phyloP scores from a whole-genome alignment of 2,797 vertebrate species.

The Platalea minor region DNA sequence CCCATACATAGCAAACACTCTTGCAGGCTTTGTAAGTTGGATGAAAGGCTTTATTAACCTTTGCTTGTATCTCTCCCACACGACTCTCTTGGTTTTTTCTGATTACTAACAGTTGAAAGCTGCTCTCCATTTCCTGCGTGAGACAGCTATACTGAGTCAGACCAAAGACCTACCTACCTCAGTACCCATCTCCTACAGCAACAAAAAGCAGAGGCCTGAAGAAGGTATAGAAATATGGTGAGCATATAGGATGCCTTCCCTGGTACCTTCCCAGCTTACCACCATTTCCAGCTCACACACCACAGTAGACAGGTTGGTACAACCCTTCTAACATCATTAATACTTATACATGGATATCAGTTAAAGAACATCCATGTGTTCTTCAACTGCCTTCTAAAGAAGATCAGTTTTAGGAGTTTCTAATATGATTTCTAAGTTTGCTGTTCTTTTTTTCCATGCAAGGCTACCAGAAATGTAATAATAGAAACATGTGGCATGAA shows the following conservation, averaged over 20 bases:
- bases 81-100: not conserved
- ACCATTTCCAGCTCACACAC: not conserved
- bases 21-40: not conserved
- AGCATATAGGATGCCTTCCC: accelerated
- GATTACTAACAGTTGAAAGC: not conserved
- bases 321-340: not conserved
- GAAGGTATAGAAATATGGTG: not conserved
- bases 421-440: not conserved
- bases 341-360: not conserved
- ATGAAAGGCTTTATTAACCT: slow-evolving; percentile 20
- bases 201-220: not conserved
- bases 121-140: not conserved
- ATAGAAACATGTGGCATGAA: not conserved
- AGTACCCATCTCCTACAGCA: not conserved
- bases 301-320: not conserved
- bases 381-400: not conserved
- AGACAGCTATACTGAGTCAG: not conserved
- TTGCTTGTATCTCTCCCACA: not conserved
- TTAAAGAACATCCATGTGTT: not conserved
- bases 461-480: not conserved
- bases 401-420: not conserved
- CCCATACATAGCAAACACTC: not conserved
- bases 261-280: not conserved
- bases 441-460: not conserved
- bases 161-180: not conserved